A percentile compares a stretch with the other conserved stretches of the same genome.
These are phyloP conservation scores for Caenorhabditis wallacei DNA, from an alignment of 2,888 invertebrate species.

Conservation along the genomic window DNA sequence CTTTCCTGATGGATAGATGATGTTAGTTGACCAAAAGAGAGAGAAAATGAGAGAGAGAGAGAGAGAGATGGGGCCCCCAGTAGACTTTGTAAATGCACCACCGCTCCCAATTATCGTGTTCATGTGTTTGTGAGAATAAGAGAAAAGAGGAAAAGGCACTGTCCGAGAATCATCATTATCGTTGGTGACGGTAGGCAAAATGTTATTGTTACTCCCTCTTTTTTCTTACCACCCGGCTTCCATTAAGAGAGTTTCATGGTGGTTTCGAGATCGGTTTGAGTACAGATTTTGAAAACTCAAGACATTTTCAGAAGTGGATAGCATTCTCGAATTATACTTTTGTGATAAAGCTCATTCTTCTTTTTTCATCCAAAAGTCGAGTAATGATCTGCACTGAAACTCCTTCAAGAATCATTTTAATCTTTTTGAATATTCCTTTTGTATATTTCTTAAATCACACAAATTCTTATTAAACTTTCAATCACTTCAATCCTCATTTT, in stretches of 20 bases:
- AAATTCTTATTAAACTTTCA: no score
- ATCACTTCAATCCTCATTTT: neutral
- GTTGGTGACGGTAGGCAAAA: slow-evolving; percentile 30
- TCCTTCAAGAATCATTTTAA: no score
- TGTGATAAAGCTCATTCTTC: no score
- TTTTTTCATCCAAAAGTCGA: no score
- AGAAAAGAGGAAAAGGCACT: slow-evolving; percentile 10
- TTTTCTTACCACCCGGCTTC: slow-evolving; percentile 28
- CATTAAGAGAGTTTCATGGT: slow-evolving; percentile 1
- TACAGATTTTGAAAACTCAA: no score
- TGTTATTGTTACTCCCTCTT: slow-evolving; percentile 37
- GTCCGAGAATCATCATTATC: slow-evolving; percentile 55
- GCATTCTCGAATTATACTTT: no score
- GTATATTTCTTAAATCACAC: no score
- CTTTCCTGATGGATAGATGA: slow-evolving; percentile 33
- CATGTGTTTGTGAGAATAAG: slow-evolving; percentile 15
- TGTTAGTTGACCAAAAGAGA: neutral
- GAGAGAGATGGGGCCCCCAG: neutral
- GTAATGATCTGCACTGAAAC: no score
- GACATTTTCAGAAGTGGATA: no score
- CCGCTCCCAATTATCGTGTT: slow-evolving; percentile 55
- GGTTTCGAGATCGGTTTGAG: neutral
- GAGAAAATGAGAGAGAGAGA: no score
- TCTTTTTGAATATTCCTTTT: no score
- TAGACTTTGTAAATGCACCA: slow-evolving; percentile 51